Conservation (phyloP, 2,113 vertebrate genomes). For the Dromaius novaehollandiae region DNA sequence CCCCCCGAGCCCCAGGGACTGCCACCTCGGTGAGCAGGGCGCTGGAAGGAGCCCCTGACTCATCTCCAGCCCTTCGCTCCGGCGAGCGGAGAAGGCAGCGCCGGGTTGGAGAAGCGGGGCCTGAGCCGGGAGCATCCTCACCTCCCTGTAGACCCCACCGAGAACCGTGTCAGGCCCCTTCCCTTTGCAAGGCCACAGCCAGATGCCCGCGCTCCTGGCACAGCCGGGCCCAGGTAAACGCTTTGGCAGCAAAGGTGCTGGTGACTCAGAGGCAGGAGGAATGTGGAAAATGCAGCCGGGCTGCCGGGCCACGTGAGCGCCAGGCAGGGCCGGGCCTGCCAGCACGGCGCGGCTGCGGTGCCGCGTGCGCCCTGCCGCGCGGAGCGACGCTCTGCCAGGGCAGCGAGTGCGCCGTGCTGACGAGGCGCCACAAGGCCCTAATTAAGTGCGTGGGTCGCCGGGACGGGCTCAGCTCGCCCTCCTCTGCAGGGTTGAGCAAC, state of each 20-base stretch:
- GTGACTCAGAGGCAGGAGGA: conserved; percentile 39
- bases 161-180: not conserved
- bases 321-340: conserved; percentile 55
- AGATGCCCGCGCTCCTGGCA: not conserved
- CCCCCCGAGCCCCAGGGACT: too few relatives aligned
- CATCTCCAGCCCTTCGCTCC: rapidly evolving
- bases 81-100: not conserved
- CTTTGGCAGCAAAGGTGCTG: not conserved
- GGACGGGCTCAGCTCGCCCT: conserved; percentile 4
- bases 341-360: rapidly evolving
- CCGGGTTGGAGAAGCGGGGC: rapidly evolving
- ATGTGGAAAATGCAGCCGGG: conserved; percentile 56
- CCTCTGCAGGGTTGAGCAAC: not conserved
- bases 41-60: not conserved
- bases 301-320: not conserved
- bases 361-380: not conserved
- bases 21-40: too few relatives aligned
- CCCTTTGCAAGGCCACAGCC: rapidly evolving
- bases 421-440: not conserved
- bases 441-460: not conserved
- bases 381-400: not conserved
- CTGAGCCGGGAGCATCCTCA: not conserved
- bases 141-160: not conserved
- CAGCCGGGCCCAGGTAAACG: not conserved
- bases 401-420: conserved; percentile 25